A percentile compares a stretch with the other conserved stretches of the same genome.
These are phyloP conservation scores for Passer domesticus DNA, from an alignment of 2,113 vertebrate species.

Conservation along the genomic window DNA sequence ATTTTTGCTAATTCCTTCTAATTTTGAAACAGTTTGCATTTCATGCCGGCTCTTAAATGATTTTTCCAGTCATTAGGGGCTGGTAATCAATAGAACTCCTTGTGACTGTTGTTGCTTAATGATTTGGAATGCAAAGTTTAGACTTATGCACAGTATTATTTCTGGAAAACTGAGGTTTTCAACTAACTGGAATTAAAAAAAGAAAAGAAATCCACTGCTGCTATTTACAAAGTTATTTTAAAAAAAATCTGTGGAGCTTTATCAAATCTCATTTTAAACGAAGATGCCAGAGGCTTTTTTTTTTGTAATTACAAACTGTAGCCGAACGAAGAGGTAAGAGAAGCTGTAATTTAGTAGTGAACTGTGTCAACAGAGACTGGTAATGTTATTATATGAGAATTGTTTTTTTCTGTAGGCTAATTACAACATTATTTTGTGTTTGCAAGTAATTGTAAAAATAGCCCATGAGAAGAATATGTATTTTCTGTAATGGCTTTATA, in stretches of 20 bases:
- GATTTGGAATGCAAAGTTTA: not conserved
- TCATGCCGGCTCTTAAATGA: not conserved
- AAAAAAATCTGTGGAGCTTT: not conserved
- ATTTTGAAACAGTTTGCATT: not conserved
- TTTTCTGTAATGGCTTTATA: not conserved
- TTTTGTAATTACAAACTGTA: not conserved
- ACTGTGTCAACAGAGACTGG: not conserved
- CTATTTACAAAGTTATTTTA: not conserved
- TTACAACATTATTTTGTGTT: not conserved
- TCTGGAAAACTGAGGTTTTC: not conserved
- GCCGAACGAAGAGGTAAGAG: not conserved
- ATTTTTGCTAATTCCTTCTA: not conserved
- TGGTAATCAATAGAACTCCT: not conserved
- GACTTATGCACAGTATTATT: not conserved
- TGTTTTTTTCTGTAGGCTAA: not conserved
- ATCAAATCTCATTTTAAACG: not conserved
- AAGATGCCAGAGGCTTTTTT: not conserved
- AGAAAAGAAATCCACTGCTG: not conserved
- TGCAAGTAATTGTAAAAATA: not conserved
- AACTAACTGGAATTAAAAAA: not conserved
- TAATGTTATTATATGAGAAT: not conserved
- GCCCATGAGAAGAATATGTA: not conserved
- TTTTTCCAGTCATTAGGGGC: conserved; percentile 16
- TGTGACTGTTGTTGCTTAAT: not conserved
- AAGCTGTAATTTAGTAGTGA: not conserved